Evolutionary conservation across 2,113 vertebrate genomes (phyloP), one percentile per base, ranked within the genome.

Genomic region (Silurus glanis): DNA sequence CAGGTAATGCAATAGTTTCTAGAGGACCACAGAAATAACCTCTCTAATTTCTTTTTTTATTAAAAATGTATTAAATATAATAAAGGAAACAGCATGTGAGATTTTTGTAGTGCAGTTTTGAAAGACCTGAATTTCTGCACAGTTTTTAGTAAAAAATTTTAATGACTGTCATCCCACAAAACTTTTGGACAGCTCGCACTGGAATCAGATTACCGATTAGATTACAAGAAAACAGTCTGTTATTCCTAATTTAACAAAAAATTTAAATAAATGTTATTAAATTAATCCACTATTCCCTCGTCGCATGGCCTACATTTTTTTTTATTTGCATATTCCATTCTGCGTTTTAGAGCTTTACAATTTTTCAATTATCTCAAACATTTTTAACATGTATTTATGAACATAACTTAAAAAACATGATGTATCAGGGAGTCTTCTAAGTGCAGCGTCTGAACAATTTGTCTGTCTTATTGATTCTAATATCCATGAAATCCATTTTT

Each of bases 1-100:
- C 79, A 89, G 88, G 88, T 89, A 87, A 58, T 61, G 69, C 56
- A 74, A 28, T 9, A 64, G 37, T 71, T 64, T 47, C 55, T 80
- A 21, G 37, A 62, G 9, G 28, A 51, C 12, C 37, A 45, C 16
- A 71, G 25, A 71, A 1, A 13, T 17, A 83, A 56, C 51, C 28
- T 28, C 7, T 23, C n/a, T 66, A 66, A 64, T n/a, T 3, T 37
- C 3, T 2, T 37, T 82, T 66, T n/a, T 28, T 17, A 82, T 58
- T 37, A 37, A 79, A 58, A 28, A 17, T 9, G 19, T 5, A 79
- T 79, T 37, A 58, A 9, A 79, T 23, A n/a, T 58, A 76, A 78
- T 76, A 5, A 53, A 76, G 23, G 6, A 55, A 76, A 25, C 6
- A 2, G n/a, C 16, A 28, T 55, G 3, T 28, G 16, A 1, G 23